phyloP scores from a whole-genome alignment of 2,113 vertebrate species.

The Protobothrops flavoviridis region DNA sequence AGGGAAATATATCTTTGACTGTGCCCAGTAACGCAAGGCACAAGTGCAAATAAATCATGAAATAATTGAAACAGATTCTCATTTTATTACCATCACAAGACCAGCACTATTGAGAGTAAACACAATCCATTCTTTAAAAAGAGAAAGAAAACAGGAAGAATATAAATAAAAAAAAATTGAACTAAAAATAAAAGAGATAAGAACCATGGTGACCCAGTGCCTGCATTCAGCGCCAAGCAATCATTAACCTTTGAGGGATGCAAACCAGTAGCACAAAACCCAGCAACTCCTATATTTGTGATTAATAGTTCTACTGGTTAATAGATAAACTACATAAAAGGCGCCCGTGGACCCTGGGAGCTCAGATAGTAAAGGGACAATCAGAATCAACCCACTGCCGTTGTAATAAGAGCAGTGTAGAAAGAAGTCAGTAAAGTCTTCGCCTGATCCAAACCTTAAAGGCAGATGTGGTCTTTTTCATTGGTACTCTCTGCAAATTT shows the following conservation, averaged over 20 bases:
- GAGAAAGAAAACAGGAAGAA: not conserved
- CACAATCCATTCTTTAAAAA: not conserved
- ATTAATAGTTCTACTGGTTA: not conserved
- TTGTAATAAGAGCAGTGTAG: not conserved
- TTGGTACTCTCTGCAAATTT: not conserved
- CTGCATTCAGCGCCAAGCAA: not conserved
- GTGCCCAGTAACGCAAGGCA: not conserved
- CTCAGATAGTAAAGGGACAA: not conserved
- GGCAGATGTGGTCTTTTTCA: not conserved
- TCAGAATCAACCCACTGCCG: not conserved
- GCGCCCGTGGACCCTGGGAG: not conserved
- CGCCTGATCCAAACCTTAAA: not conserved
- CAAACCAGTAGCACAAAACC: not conserved
- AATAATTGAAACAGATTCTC: constrained; percentile 1
- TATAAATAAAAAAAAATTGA: not conserved
- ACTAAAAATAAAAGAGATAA: not conserved
- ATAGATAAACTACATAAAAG: not conserved
- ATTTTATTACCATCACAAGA: not conserved
- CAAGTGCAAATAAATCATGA: constrained; percentile 18
- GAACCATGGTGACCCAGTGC: not conserved
- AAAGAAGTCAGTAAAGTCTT: not conserved
- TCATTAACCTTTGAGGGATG: not conserved
- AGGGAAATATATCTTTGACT: constrained; percentile 1
- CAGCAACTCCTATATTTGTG: not conserved
- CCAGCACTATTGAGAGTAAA: not conserved